These are phyloP conservation scores for Byasa hedistus DNA, from an alignment of 2,888 invertebrate species.

Conservation along the genomic window DNA sequence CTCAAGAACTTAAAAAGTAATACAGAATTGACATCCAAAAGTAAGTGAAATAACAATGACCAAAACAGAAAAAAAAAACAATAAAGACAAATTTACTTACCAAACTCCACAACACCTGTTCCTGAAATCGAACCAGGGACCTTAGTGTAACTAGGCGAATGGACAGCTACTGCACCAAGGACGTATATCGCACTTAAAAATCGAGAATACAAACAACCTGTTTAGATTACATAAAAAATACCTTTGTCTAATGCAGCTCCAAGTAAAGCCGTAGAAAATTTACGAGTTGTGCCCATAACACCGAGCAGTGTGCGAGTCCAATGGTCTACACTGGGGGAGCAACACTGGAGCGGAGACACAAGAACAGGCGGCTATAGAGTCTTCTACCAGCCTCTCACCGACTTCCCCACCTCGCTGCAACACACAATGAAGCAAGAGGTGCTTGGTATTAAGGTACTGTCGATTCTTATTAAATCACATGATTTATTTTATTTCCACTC, in stretches of 20 bases:
- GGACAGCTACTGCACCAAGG: no score
- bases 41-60: no score
- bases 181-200: not conserved
- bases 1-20: no score
- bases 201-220: not conserved
- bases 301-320: slow-evolving; percentile 95
- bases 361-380: slow-evolving; percentile 93
- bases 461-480: not conserved
- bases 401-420: slow-evolving; percentile 92
- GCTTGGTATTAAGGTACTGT: slow-evolving; percentile 85
- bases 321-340: slow-evolving; percentile 90
- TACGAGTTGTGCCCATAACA: slow-evolving; percentile 95
- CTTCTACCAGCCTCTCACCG: slow-evolving; percentile 92
- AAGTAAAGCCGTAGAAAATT: slow-evolving; percentile 87
- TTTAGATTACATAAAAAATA: not conserved
- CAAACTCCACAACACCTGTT: not conserved
- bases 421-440: slow-evolving; percentile 91
- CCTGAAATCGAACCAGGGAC: not conserved
- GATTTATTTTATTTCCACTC: no score
- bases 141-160: no score
- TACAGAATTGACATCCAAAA: no score
- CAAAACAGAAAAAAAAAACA: no score
- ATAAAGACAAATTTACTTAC: no score
- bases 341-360: slow-evolving; percentile 93
- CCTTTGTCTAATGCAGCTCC: slow-evolving; percentile 81